Evolutionary conservation across 2,797 vertebrate species (phyloP).

Genomic region (Dryobates pubescens): DNA sequence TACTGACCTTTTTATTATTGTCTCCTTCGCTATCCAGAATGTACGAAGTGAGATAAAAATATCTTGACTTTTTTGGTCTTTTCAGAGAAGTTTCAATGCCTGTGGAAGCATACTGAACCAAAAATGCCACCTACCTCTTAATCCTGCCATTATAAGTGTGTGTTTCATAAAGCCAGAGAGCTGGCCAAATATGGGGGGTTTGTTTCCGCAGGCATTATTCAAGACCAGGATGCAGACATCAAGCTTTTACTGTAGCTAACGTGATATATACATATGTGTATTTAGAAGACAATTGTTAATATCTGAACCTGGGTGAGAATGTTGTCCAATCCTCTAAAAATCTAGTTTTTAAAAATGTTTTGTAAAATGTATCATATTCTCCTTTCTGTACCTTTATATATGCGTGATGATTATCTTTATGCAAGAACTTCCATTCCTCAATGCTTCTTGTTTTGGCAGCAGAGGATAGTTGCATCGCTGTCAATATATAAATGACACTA

Average conservation of each 20-base stretch:
- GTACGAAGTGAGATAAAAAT: not conserved
- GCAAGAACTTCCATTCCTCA: not conserved
- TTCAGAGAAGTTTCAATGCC: not conserved
- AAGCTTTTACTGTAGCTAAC: not conserved
- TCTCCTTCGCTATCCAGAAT: not conserved
- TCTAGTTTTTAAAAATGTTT: not conserved
- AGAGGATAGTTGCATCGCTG: not conserved
- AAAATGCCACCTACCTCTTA: not conserved
- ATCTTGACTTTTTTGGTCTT: not conserved
- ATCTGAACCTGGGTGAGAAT: not conserved
- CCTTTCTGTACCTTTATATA: accelerated
- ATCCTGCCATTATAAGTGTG: not conserved
- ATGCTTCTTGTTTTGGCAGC: not conserved
- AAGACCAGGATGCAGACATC: not conserved
- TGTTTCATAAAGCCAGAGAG: not conserved
- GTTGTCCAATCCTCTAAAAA: not conserved
- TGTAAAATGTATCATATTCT: not conserved
- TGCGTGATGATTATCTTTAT: not conserved
- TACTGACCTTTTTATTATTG: conserved; percentile 21
- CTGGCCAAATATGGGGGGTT: not conserved
- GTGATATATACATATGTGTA: not conserved
- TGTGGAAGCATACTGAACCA: not conserved
- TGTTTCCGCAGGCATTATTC: not conserved
- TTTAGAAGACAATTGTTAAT: not conserved
- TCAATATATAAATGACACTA: not conserved